phyloP scores from a whole-genome alignment of 2,797 vertebrate genomes.

The Xyrichtys novacula region DNA sequence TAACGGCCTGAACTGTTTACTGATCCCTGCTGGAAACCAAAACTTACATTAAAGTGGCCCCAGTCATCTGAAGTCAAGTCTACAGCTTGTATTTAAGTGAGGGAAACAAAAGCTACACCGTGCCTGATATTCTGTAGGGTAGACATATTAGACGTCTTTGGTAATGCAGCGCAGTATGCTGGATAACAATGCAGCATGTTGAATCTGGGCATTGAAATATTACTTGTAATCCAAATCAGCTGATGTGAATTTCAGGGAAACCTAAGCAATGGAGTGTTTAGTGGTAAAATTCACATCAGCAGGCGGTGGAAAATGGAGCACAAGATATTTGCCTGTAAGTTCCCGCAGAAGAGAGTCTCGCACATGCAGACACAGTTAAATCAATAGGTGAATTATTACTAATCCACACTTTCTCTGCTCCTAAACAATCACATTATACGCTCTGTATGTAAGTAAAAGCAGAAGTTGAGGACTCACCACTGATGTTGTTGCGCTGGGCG shows the following conservation, averaged over 20 bases:
- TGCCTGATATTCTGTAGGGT: constrained; percentile 12
- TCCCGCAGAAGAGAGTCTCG: too few relatives aligned
- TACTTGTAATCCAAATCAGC: not conserved
- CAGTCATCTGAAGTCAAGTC: constrained; percentile 72
- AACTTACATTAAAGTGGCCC: constrained; percentile 71
- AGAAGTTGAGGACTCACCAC: constrained; percentile 71
- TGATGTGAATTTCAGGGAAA: not conserved
- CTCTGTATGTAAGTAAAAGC: constrained; percentile 2
- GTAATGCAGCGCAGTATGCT: too few relatives aligned
- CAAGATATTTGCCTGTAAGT: not conserved
- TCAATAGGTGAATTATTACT: constrained; percentile 1
- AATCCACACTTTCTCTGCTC: not conserved
- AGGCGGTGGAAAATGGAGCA: not conserved
- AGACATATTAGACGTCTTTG: not conserved
- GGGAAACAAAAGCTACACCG: too few relatives aligned
- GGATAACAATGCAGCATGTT: not conserved
- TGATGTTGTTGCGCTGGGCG: constrained; percentile 28
- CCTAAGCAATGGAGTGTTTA: not conserved
- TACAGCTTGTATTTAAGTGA: constrained; percentile 44
- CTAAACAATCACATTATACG: not conserved
- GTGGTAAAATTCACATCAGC: not conserved
- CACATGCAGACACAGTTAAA: not conserved
- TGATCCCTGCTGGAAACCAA: constrained; percentile 76
- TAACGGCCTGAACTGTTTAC: constrained; percentile 80
- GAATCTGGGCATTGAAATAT: not conserved